These are phyloP conservation scores for Hiodon tergisus DNA, from an alignment of 2,113 vertebrate species.

Conservation along the genomic window DNA sequence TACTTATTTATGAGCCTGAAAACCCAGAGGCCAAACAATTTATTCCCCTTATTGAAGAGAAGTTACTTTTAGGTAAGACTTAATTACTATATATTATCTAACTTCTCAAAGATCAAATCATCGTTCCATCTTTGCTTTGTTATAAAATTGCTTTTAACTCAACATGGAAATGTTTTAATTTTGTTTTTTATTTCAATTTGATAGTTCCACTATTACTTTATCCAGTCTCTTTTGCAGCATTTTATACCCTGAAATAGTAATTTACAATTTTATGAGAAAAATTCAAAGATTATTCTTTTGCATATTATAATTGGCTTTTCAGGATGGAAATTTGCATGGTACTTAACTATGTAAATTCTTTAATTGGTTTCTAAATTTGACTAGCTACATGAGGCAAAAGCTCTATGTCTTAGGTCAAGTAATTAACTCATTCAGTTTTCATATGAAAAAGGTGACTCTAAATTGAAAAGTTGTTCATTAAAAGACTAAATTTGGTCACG, in stretches of 20 bases:
- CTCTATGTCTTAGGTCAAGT: constrained; percentile 44
- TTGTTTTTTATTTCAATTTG: constrained; percentile 38
- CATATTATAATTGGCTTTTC: constrained; percentile 58
- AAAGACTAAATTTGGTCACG: not conserved
- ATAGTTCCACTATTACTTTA: constrained; percentile 40
- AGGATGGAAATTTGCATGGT: constrained; percentile 33
- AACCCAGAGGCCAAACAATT: constrained; percentile 70
- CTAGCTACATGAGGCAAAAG: constrained; percentile 39
- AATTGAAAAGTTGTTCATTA: constrained; percentile 20
- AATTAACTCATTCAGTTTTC: constrained; percentile 42
- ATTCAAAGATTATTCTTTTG: constrained; percentile 53
- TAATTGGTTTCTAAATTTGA: constrained; percentile 58
- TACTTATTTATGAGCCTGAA: constrained; percentile 74
- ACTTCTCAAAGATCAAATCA: constrained; percentile 8
- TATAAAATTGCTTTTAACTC: constrained; percentile 30
- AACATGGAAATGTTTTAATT: constrained; percentile 36
- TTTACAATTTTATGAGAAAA: constrained; percentile 64
- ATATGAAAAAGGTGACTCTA: constrained; percentile 42
- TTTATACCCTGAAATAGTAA: constrained; percentile 33
- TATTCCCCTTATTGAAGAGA: constrained; percentile 69
- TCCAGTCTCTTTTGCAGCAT: constrained; percentile 36
- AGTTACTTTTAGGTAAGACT: constrained; percentile 59
- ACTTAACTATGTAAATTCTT: constrained; percentile 52
- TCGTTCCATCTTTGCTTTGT: constrained; percentile 15
- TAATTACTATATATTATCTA: constrained; percentile 19